Evolutionary conservation across 2,113 vertebrate genomes (phyloP).

Genomic region (Plotosus lineatus): DNA sequence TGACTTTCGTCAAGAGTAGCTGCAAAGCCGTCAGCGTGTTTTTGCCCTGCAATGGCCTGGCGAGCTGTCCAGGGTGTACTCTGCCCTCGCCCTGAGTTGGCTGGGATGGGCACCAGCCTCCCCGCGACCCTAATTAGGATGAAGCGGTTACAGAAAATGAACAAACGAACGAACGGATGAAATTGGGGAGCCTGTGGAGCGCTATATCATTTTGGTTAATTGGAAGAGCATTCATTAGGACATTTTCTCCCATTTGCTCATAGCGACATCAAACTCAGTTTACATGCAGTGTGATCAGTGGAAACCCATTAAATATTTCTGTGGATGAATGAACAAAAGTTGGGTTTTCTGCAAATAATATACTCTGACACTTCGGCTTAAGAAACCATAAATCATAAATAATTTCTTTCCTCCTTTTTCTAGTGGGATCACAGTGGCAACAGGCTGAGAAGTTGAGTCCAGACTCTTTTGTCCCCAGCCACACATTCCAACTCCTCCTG

Average conservation of each 20-base stretch:
- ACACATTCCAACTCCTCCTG: background rate
- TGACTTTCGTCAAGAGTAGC: too few relatives aligned
- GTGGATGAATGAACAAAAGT: background rate
- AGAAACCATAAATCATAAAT: conserved; percentile 22
- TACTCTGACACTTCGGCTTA: background rate
- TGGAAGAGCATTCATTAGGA: background rate
- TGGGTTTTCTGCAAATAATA: background rate
- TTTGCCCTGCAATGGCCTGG: too few relatives aligned
- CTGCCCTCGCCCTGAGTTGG: too few relatives aligned
- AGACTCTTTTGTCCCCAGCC: background rate
- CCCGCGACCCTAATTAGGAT: too few relatives aligned
- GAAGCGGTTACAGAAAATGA: too few relatives aligned
- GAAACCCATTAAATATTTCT: background rate
- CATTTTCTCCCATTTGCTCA: background rate
- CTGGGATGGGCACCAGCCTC: too few relatives aligned
- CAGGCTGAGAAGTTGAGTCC: background rate
- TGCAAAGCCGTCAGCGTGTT: too few relatives aligned
- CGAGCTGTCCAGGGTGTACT: too few relatives aligned
- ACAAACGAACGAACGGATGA: too few relatives aligned
- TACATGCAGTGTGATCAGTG: background rate
- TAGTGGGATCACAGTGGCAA: background rate
- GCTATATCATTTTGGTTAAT: background rate
- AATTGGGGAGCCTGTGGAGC: background rate
- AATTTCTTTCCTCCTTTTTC: background rate
- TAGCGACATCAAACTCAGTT: background rate